phyloP scores from a whole-genome alignment of 1,140 invertebrate species.

The Brachystomella parvula region DNA sequence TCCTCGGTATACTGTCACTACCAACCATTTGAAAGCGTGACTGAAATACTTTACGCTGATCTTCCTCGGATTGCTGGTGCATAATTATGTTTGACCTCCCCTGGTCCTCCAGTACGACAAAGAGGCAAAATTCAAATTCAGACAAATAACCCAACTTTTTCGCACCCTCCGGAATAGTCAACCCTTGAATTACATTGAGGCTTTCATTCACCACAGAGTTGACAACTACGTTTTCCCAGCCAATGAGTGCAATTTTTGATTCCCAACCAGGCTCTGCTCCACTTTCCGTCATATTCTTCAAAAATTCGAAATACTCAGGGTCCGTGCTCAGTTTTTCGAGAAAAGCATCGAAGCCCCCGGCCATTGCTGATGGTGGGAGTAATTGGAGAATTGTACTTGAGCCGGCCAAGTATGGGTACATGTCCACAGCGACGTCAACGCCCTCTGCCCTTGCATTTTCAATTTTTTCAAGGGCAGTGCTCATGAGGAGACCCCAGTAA shows the following conservation, averaged over 20 bases:
- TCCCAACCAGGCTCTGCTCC: slow-evolving; percentile 33
- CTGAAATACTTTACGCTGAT: slow-evolving; percentile 22
- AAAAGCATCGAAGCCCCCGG: slow-evolving; percentile 24
- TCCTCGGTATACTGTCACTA: slow-evolving; percentile 32
- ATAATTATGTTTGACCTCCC: slow-evolving; percentile 33
- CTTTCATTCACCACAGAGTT: slow-evolving; percentile 20
- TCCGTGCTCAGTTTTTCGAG: slow-evolving; percentile 17
- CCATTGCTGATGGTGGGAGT: slow-evolving; percentile 27
- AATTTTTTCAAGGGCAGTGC: slow-evolving; percentile 21
- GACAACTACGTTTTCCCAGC: slow-evolving; percentile 30
- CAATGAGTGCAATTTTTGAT: slow-evolving; percentile 30
- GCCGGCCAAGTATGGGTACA: slow-evolving; percentile 34
- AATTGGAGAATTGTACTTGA: slow-evolving; percentile 32
- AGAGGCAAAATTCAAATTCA: slow-evolving; percentile 31
- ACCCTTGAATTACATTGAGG: slow-evolving; percentile 22
- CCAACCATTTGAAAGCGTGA: slow-evolving; percentile 28
- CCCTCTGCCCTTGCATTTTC: slow-evolving; percentile 19
- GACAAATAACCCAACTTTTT: background rate
- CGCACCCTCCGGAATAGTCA: slow-evolving; percentile 16
- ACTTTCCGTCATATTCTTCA: slow-evolving; percentile 26
- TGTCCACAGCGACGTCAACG: slow-evolving; percentile 31
- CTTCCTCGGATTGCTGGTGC: slow-evolving; percentile 28
- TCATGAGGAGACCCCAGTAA: slow-evolving; percentile 27
- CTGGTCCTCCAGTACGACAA: slow-evolving; percentile 18
- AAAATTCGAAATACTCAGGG: slow-evolving; percentile 9